A percentile compares a stretch with the other conserved stretches of the same genome.
These are phyloP conservation scores for Chaetophractus vellerosus DNA, from an alignment of 2,797 vertebrate genomes.

Conservation along the genomic window DNA sequence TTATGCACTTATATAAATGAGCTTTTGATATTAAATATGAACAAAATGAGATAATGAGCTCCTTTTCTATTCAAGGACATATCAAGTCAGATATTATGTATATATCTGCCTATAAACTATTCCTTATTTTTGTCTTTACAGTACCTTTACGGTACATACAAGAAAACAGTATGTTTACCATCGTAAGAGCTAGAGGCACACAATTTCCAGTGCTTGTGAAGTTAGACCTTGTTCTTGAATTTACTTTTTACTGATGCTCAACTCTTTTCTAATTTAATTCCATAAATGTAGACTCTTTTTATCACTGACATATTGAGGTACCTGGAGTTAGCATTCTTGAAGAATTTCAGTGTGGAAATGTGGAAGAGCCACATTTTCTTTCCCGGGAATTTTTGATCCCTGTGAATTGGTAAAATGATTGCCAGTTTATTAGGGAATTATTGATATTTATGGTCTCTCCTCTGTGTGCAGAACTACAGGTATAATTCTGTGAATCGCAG, in stretches of 20 bases:
- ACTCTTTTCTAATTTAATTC: neutral
- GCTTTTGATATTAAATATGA: neutral
- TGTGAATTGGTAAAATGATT: neutral
- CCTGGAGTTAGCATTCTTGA: neutral
- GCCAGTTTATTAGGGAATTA: accelerated
- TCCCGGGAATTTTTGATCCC: neutral
- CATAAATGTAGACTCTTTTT: neutral
- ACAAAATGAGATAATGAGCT: neutral
- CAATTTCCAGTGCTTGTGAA: neutral
- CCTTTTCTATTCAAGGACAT: neutral
- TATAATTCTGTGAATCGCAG: neutral
- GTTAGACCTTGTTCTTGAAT: neutral
- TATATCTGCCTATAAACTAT: neutral
- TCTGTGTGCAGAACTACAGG: accelerated
- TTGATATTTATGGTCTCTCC: accelerated
- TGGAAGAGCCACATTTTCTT: neutral
- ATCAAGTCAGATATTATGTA: neutral
- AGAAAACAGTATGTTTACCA: neutral
- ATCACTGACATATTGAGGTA: neutral
- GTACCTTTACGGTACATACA: neutral
- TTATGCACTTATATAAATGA: neutral
- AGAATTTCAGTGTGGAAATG: neutral
- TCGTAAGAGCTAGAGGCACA: neutral
- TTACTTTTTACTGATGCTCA: neutral
- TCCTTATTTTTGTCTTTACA: neutral